A percentile compares a stretch with the other conserved stretches of the same genome.
Evolutionary conservation across 2,113 vertebrate species (phyloP).

Genomic region (Carassius carassius): DNA sequence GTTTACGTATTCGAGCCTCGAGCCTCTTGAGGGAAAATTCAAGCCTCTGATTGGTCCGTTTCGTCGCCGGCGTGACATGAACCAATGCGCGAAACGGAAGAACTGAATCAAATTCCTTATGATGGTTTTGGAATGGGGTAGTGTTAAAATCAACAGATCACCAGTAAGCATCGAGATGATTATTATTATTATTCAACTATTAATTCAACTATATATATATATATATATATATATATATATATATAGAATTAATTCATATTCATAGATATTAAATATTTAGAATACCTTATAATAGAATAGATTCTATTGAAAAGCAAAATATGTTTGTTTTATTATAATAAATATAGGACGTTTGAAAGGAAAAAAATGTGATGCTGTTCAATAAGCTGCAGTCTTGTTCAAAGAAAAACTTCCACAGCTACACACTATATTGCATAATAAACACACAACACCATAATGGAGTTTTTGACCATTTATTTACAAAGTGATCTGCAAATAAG

Average conservation of each 20-base stretch:
- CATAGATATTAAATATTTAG: background rate
- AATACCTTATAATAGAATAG: background rate
- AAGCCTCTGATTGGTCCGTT: constrained; percentile 34
- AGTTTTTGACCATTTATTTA: constrained; percentile 74
- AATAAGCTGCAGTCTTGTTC: background rate
- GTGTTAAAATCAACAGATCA: background rate
- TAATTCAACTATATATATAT: too few species aligned
- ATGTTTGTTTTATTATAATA: too few species aligned
- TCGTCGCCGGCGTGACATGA: background rate
- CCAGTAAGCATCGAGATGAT: too few species aligned
- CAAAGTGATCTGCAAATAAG: constrained; percentile 65
- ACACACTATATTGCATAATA: background rate
- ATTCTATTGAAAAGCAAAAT: background rate
- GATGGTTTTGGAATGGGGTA: constrained; percentile 5
- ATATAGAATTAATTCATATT: too few species aligned
- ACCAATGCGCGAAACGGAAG: constrained; percentile 34
- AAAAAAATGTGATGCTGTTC: background rate
- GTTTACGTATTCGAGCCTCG: constrained; percentile 27
- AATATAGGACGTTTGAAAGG: background rate
- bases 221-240: too few species aligned
- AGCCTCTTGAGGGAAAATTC: background rate
- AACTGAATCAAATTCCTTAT: background rate
- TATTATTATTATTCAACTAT: too few species aligned
- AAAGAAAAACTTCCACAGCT: background rate
- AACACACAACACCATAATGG: background rate